These are phyloP conservation scores for Pristionchus japonicus DNA, from an alignment of 2,888 invertebrate species.

Conservation along the genomic window DNA sequence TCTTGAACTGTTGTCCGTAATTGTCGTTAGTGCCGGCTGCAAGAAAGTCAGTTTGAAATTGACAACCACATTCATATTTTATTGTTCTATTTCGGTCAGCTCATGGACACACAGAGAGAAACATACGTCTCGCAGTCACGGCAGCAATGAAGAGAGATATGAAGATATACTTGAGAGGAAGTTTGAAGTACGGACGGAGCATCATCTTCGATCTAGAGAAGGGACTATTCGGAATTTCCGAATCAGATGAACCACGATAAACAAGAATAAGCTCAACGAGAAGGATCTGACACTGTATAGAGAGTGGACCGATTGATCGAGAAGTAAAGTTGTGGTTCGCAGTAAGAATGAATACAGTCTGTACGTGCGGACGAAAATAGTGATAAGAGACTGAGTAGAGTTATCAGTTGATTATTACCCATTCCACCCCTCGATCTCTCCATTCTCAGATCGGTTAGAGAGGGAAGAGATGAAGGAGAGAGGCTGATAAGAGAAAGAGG, in stretches of 20 bases:
- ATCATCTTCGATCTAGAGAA: not conserved
- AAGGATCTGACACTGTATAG: not conserved
- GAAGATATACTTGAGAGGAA: not conserved
- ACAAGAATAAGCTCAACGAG: no score
- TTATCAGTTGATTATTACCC: constrained; percentile 32
- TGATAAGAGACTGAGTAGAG: constrained; percentile 19
- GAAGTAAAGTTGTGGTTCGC: not conserved
- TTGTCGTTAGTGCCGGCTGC: constrained; percentile 36
- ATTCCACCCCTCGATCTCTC: not conserved
- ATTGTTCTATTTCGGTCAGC: not conserved
- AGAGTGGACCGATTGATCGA: not conserved
- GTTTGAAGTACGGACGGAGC: not conserved
- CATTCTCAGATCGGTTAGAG: constrained; percentile 1
- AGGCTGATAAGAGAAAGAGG: constrained; percentile 4
- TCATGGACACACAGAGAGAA: not conserved
- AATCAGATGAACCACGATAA: no score
- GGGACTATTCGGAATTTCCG: not conserved
- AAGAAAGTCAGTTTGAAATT: not conserved
- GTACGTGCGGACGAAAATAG: constrained; percentile 31
- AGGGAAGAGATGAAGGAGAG: not conserved
- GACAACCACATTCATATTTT: no score
- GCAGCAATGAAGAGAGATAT: not conserved
- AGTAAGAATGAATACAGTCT: not conserved
- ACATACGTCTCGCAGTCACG: constrained; percentile 10
- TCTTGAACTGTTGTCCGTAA: constrained; percentile 36